Percentiles rank a stretch among this genome's conserved stretches.
phyloP scores from a whole-genome alignment of 2,113 vertebrate genomes.

The Prolemur simus region DNA sequence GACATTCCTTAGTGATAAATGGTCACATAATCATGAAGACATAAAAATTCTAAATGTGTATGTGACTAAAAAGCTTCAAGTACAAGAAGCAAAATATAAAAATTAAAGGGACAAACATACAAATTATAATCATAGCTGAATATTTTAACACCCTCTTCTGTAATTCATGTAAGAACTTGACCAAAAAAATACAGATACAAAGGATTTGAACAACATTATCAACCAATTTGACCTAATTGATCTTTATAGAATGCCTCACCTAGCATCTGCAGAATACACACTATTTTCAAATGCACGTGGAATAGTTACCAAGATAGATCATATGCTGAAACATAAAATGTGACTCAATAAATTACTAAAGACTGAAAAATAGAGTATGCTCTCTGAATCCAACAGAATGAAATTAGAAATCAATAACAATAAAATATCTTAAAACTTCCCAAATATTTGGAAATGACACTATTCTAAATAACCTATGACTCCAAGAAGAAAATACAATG shows the following conservation, averaged over 20 bases:
- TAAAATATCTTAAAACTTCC: neutral
- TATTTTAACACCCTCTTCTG: neutral
- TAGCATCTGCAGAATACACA: neutral
- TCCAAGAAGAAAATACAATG: neutral
- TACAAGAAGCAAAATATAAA: neutral
- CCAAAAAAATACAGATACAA: neutral
- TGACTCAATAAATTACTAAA: too few species aligned
- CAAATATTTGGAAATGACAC: neutral
- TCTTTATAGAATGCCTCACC: neutral
- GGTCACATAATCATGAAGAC: neutral
- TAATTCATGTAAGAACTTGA: neutral
- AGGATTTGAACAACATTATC: neutral
- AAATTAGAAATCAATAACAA: neutral
- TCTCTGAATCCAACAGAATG: neutral
- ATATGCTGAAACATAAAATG: neutral
- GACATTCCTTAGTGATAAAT: slow-evolving; percentile 5
- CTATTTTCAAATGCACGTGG: neutral
- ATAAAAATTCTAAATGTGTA: neutral
- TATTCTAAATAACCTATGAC: neutral
- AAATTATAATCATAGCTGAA: neutral
- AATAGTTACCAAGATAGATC: neutral
- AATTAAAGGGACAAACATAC: neutral
- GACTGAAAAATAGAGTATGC: too few species aligned
- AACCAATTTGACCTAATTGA: neutral
- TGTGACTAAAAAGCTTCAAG: neutral